phyloP scores from a whole-genome alignment of 2,113 vertebrate species.

The Helogale parvula region DNA sequence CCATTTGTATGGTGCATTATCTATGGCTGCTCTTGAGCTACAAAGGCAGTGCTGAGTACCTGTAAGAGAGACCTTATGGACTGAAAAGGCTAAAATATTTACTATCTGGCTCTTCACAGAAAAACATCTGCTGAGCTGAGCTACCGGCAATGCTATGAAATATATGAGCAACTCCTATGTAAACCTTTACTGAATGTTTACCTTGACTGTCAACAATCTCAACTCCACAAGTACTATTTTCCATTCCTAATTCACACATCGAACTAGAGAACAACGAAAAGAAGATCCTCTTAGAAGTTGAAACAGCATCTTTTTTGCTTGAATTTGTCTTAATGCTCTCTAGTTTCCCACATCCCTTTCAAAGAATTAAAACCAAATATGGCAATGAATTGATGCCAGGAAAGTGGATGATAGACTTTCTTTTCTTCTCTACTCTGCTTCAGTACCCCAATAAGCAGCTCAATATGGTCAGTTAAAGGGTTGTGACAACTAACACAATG shows the following conservation, averaged over 20 bases:
- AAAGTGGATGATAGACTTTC: not conserved
- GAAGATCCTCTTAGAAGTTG: slow-evolving; percentile 4
- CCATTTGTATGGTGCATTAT: not conserved
- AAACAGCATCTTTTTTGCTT: slow-evolving; percentile 22
- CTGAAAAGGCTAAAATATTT: not conserved
- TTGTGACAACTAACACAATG: not conserved
- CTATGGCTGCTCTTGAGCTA: not conserved
- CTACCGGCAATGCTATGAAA: not conserved
- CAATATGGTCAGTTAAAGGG: not conserved
- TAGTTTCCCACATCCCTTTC: slow-evolving; percentile 4
- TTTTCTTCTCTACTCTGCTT: slow-evolving; percentile 25
- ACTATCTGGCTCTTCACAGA: not conserved
- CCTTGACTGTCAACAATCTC: not conserved
- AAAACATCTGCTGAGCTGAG: not conserved
- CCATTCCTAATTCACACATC: not conserved
- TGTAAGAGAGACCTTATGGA: not conserved
- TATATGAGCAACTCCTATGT: not conserved
- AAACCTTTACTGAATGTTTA: not conserved
- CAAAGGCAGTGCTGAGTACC: not conserved
- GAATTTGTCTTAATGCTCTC: slow-evolving; percentile 18
- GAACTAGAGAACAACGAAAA: not conserved
- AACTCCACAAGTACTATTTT: not conserved
- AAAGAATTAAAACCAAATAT: slow-evolving; percentile 45
- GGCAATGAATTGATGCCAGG: slow-evolving; percentile 15
- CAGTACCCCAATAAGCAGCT: not conserved